Evolutionary conservation across 1,140 invertebrate genomes (phyloP), one percentile per base, ranked within the genome.

Genomic region (Musca domestica): DNA sequence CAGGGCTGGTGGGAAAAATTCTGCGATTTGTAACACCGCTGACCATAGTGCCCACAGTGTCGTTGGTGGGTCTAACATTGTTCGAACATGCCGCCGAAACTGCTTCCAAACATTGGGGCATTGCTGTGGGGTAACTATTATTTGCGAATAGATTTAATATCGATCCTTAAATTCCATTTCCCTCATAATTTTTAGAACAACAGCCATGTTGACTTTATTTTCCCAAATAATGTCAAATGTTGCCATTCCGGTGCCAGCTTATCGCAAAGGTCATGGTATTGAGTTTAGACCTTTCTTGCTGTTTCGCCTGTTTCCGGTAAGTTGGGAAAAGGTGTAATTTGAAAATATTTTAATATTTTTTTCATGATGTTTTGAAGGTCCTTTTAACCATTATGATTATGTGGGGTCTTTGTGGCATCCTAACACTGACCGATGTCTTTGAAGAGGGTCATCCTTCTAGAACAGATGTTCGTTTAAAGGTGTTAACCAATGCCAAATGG

Each of bases 281-380:
- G 81, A 82, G 41, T 71, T 91, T 12, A 78, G 77, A 0, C 87
- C 87, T 83, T 93, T 92, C 74, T 87, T 89, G 46, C 76, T 93
- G 3, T 95, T 94, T 77, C 92, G 93, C 82, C 77, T 94, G 14
- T 93, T 94, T 75, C 92, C 93, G 48, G 92, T 94, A 81, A 87
- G 85, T 83, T 7, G 10, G 19, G 17, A 41, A 2, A 64, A 17
- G 9, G 30, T 49, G 48, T 17, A 41, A 10, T 22, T 30, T 6
- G n/a, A n/a, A 61, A 17, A 41, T n/a, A 46, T 41, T 46, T n/a
- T 64, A 2, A 41, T 25, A 23, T 34, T 49, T 2, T 30, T 17
- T 30, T 66, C 17, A 12, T 49, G 17, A 19, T n/a, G 0, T 3
- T 27, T 72, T 5, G 73, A n/a, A 93, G 92, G 90, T 95, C 6